Base-by-base conservation (phyloP, 1,140 invertebrate species). In the Adoxophyes honmai region DNA sequence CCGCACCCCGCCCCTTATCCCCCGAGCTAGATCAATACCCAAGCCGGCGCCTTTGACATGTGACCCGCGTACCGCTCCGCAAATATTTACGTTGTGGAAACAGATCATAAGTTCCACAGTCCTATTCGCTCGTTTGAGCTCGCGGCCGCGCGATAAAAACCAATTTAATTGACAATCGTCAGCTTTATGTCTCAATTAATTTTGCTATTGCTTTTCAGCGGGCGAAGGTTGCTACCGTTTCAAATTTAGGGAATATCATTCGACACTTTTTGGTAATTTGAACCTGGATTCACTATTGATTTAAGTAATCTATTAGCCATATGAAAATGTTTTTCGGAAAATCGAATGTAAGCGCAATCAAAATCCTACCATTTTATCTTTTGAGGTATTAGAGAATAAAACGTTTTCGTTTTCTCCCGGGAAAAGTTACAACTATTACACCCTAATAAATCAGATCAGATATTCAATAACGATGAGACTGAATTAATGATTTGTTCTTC, bases 31-130 rank as follows among this genome's bases (percentile, higher is more conserved):
- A 89, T 90, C 88, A 89, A 90, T 89, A 89, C 86, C 78, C 75
- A 70, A 78, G 81, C 77, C 79, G 68, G 73, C 69, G 75, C 84
- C 86, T 83, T 87, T 87, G 84, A 86, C 84, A 88, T 86, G 84
- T 85, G 75, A 80, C 78, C 81, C 78, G 70, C 77, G 73, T 82
- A 74, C 76, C 79, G 67, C 73, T 81, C 79, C 65, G 83, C 86
- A 89, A 88, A 88, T 88, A 88, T 88, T 88, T 88, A 88, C 82
- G 75, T 82, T 83, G 81, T 73, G 81, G 81, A 80, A 80, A 78
- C 81, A 78, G 82, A 86, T 88, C 81, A 88, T 88, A 88, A 85
- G 80, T 85, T 48, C 42, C 21, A 48, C 42, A 82, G 83, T 84
- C 83, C 78, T 67, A 79, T 80, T 81, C 76, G 71, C 57, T 52